Evolutionary conservation across 2,888 invertebrate species (phyloP), one percentile per base, ranked within the genome.

Genomic region (Cancer borealis): DNA sequence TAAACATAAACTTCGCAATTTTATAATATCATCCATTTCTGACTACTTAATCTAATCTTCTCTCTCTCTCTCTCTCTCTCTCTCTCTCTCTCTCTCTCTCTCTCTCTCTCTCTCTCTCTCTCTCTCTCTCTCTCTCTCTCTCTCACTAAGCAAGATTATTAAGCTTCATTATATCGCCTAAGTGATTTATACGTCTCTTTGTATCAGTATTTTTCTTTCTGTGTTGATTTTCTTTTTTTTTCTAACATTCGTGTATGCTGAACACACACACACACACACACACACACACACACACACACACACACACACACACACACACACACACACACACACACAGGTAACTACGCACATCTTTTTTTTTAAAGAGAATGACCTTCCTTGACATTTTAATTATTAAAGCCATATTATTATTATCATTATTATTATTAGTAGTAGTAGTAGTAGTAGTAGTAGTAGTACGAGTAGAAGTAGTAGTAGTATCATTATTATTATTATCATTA

Each of bases 231-330:
- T 26, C 8, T 0, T 79, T 30, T 26, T 30, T 79, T 26, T 79
- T 79, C 6, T 10, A 2, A 12, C 30, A 12, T 26, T 79, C 12
- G 30, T 30, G 3, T 12, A 21, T 12, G 30, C 26, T 66, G 5
- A 5, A 66, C 66, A 66, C 66, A 66, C 66, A 66, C 66, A 66
- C 66, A 66, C 66, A 66, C 66, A 66, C 66, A 66, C 79, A 17
- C 26, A 79, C 26, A 79, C 26, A 79, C 79, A 79, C 79, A 79
- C 79, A 79, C 79, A 79, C 79, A 79, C 79, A 79, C 79, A 79
- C 79, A 79, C 79, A 79, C 79, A 79, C 79, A 79, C 79, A 79
- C 79, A 79, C 79, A 79, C 79, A 79, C 79, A 66, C 66, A 66
- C 66, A 66, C n/a, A 66, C 66, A 66, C 66, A 66, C 66, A n/a